Evolutionary conservation across 2,113 vertebrate genomes (phyloP), one percentile per base, ranked within the genome.

Genomic region (Tetraodon nigroviridis): DNA sequence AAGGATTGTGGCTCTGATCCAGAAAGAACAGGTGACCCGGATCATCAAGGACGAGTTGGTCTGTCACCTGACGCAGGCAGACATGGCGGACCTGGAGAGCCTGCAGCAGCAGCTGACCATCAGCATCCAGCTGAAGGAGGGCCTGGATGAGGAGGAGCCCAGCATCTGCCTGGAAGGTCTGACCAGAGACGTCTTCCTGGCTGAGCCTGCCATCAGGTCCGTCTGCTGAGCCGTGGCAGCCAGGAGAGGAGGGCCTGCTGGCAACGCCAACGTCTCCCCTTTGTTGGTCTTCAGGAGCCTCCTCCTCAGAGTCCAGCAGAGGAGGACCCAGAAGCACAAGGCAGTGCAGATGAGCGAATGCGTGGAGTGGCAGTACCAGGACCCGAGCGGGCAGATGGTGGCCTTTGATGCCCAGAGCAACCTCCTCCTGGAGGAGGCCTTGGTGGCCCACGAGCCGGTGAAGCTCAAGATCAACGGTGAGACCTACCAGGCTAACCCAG

Each of bases 311-410:
- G 51, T 90, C 7, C 89, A 89, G 62, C 66, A 58, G 59, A 5
- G 7, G 3, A 84, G 90, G 69, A 86, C 64, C 14, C 20, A 64
- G 40, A 83, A 2, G 59, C 82, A 2, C 17, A 88, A 86, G 17
- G 92, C 93, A 11, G 68, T 89, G 0, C 56, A 81, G 14, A 12
- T 88, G 51, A 74, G 56, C 7, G 79, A 78, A 0, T 44, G 58
- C 18, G 86, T 96, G 8, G 81, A 93, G 32, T 98, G 95, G 95
- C 87, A 84, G 49, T 92, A 90, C 44, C 21, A 68, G 41, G 2
- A 71, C 0, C 0, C 0, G 0, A 13, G 22, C 0, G 60, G 65
- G 0, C 3, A 1, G 0, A 2, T 48, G 0, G 72, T 51, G 22
- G 0, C 78, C 56, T 93, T 95, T 66, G 91, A 93, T 72, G 47